Conservation (phyloP, 2,113 vertebrate genomes). For the Gallinago paraguaiae region DNA sequence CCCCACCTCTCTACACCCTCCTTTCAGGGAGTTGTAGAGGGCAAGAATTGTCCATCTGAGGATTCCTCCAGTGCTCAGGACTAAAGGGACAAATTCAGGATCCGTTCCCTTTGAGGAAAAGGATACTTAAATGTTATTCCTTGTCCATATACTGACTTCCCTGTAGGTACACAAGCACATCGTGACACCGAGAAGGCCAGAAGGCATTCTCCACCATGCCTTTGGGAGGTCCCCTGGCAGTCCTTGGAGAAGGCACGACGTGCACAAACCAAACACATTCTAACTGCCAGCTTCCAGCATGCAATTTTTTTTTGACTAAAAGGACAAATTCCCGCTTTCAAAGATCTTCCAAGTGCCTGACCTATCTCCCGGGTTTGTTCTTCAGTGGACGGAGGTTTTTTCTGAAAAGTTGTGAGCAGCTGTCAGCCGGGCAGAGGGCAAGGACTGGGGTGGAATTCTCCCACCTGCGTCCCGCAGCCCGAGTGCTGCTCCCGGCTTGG, state of each 20-base stretch:
- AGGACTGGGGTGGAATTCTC: background rate
- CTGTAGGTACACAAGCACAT: background rate
- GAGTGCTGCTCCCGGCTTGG: background rate
- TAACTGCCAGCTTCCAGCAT: background rate
- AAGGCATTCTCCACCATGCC: background rate
- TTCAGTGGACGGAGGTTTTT: background rate
- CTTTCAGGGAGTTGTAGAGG: no score
- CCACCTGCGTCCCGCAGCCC: background rate
- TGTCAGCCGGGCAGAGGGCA: background rate
- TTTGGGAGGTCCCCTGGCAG: background rate
- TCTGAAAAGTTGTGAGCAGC: background rate
- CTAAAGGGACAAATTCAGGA: background rate
- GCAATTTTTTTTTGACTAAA: background rate
- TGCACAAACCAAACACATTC: background rate
- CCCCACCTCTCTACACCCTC: no score
- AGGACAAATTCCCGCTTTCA: background rate
- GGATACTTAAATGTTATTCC: background rate
- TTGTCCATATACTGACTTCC: background rate
- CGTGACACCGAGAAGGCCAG: accelerated
- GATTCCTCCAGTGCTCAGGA: background rate
- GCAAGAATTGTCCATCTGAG: background rate
- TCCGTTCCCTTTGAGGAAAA: background rate
- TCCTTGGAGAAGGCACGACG: background rate
- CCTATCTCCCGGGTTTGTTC: background rate
- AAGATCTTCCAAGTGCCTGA: background rate